phyloP scores from a whole-genome alignment of 2,888 invertebrate genomes.

The Iphiclides podalirius region DNA sequence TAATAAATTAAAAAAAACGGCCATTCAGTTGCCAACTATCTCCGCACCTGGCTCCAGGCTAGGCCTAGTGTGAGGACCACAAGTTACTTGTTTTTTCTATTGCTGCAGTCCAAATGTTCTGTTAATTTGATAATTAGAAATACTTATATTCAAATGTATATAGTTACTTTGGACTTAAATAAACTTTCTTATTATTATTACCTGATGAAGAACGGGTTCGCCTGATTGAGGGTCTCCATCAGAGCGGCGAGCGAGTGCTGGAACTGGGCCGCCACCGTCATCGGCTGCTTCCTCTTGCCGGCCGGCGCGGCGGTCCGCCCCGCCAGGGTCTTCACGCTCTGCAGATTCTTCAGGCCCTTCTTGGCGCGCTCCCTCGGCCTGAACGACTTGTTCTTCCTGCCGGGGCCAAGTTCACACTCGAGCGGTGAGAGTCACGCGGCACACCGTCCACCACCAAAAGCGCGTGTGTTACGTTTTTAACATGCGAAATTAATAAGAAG shows the following conservation, averaged over 20 bases:
- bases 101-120: no score
- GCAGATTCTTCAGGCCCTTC: slow-evolving; percentile 93
- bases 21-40: no score
- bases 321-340: slow-evolving; percentile 94
- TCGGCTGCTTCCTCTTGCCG: slow-evolving; percentile 89
- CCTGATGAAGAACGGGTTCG: slow-evolving; percentile 80
- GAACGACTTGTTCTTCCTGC: slow-evolving; percentile 95
- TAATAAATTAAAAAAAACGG: no score
- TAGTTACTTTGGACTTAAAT: no score
- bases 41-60: no score
- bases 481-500: slow-evolving; percentile 12
- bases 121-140: no score
- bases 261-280: slow-evolving; percentile 97
- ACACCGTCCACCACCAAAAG: slow-evolving; percentile 9
- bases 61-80: no score
- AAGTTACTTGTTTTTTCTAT: no score
- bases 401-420: slow-evolving; percentile 24
- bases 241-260: slow-evolving; percentile 94
- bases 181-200: no score
- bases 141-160: no score
- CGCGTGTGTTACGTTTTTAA: not conserved
- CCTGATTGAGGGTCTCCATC: slow-evolving; percentile 95
- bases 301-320: slow-evolving; percentile 84
- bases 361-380: slow-evolving; percentile 91
- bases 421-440: not conserved